Evolutionary conservation across 2,113 vertebrate genomes (phyloP).

Genomic region (Cephalopholis sonnerati): DNA sequence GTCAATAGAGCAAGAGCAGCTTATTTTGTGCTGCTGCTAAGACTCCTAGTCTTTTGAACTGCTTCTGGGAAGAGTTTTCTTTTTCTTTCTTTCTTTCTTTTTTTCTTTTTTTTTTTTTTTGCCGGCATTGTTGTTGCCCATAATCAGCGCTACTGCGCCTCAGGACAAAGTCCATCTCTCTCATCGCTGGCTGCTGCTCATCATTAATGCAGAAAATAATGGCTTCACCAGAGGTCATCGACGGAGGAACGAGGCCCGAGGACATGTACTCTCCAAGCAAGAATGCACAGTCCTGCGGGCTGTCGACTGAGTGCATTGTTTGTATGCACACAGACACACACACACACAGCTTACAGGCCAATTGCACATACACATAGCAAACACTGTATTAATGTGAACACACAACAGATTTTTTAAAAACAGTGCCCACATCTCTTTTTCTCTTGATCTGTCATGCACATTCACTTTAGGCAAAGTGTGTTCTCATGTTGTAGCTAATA

Average conservation of each 20-base stretch:
- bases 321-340: slow-evolving; percentile 60
- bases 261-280: slow-evolving; percentile 81
- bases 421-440: slow-evolving; percentile 46
- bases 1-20: slow-evolving; percentile 73
- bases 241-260: slow-evolving; percentile 76
- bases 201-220: slow-evolving; percentile 87
- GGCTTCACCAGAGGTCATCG: slow-evolving; percentile 84
- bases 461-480: slow-evolving; percentile 41
- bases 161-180: slow-evolving; percentile 83
- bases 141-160: slow-evolving; percentile 79
- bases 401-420: slow-evolving; percentile 57
- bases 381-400: slow-evolving; percentile 60
- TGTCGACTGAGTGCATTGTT: slow-evolving; percentile 74
- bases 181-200: slow-evolving; percentile 83
- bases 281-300: slow-evolving; percentile 77
- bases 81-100: slow-evolving; percentile 25
- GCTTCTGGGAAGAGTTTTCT: slow-evolving; percentile 80
- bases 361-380: slow-evolving; percentile 58
- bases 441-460: slow-evolving; percentile 51
- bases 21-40: slow-evolving; percentile 69
- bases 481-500: slow-evolving; percentile 44
- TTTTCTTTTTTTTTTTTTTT: slow-evolving; percentile 50
- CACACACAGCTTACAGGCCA: slow-evolving; percentile 56
- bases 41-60: slow-evolving; percentile 70
- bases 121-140: slow-evolving; percentile 78